phyloP scores from a whole-genome alignment of 1,140 invertebrate genomes.

The Drosophila setifemur region DNA sequence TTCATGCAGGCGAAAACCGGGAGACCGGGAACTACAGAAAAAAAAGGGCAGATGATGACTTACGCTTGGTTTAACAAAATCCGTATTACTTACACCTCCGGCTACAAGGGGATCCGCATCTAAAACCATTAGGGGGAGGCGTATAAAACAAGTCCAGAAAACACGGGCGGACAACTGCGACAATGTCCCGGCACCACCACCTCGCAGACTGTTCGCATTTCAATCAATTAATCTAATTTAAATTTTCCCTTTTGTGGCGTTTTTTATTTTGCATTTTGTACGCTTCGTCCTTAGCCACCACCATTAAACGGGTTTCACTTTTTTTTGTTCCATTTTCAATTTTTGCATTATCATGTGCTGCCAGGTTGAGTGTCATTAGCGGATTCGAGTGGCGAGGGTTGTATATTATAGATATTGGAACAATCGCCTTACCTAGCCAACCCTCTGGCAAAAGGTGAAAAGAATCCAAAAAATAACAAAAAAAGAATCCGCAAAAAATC shows the following conservation, averaged over 20 bases:
- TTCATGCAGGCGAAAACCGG: neutral
- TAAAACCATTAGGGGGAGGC: constrained; percentile 50
- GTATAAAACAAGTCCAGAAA: constrained; percentile 41
- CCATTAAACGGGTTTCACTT: constrained; percentile 64
- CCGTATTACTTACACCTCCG: constrained; percentile 78
- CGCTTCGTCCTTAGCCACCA: constrained; percentile 42
- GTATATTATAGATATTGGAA: neutral
- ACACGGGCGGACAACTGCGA: constrained; percentile 60
- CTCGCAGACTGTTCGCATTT: constrained; percentile 54
- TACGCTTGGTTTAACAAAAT: constrained; percentile 73
- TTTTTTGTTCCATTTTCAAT: constrained; percentile 11
- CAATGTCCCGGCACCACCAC: constrained; percentile 30
- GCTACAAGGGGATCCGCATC: constrained; percentile 28
- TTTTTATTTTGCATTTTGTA: constrained; percentile 33
- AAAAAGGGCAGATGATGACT: constrained; percentile 34
- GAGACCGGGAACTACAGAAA: neutral
- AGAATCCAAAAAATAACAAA: constrained; percentile 1
- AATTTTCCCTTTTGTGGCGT: constrained; percentile 67
- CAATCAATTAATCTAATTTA: constrained; percentile 83
- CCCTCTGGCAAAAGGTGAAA: constrained; percentile 21
- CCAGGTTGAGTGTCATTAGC: constrained; percentile 68
- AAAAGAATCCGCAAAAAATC: constrained; percentile 30
- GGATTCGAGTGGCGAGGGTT: constrained; percentile 37
- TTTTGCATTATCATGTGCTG: constrained; percentile 63
- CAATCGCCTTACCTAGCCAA: constrained; percentile 40